Evolutionary conservation across 64 coral and sea anemone genomes (phyloP), one percentile per base, ranked within the genome.

Genomic region (Pachyseris speciosa): DNA sequence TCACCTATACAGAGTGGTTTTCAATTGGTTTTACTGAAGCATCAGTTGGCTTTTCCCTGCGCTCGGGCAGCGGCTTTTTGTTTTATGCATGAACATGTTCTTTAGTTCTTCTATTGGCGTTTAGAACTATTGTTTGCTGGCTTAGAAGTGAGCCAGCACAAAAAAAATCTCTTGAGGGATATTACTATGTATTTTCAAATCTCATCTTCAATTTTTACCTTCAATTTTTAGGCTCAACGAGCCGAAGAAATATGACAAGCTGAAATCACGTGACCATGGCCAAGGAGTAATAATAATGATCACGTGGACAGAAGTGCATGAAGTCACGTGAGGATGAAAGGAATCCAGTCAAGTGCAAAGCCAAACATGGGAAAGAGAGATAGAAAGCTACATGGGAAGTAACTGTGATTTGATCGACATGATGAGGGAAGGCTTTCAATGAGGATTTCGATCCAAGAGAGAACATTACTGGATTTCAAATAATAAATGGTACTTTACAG

Each of bases 151-250:
- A 4, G 50, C 12, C 50, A 13, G 16, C 12, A 11, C 51, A 12
- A 22, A 16, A 16, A 55, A 55, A 13, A 4, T 55, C 4, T 55
- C 51, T n/a, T n/a, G n/a, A n/a, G n/a, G n/a, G n/a, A 55, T 19
- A 61, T 25, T 45, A 45, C 43, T 45, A 45, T 45, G 43, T 71
- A 71, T 39, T 37, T 37, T 37, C 0, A 75, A 34, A 12, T 72
- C 13, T 53, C 44, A 31, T 53, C 5, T 60, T 33, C 9, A 16
- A 31, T 2, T 22, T n/a, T 60, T 39, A 19, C 40, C 30, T 49
- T 51, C 30, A 16, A 80, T 80, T 80, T 73, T 80, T 55, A 80
- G 77, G 53, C 52, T 53, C 33, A 34, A 25, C 19, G 17, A 40
- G 74, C 74, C 77, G 25, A 61, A 28, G 13, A 60, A 33, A 9